phyloP scores from a whole-genome alignment of 2,797 vertebrate genomes.

The Somateria mollissima region DNA sequence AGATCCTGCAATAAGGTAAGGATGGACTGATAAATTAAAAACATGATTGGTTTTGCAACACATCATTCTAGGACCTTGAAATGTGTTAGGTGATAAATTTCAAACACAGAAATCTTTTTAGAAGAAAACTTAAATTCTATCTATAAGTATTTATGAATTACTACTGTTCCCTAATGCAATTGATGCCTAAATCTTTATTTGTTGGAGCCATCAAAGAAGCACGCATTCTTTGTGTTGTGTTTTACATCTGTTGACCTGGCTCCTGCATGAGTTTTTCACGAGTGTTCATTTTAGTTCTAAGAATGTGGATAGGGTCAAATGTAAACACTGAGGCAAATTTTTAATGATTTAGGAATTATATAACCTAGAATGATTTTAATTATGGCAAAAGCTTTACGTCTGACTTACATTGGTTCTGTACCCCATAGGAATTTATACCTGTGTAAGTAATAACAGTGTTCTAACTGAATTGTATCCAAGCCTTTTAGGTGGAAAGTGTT shows the following conservation, averaged over 20 bases:
- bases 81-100: constrained; percentile 1
- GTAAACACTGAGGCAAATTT: constrained; percentile 4
- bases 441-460: background rate
- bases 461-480: background rate
- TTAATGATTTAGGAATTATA: background rate
- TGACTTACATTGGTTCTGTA: background rate
- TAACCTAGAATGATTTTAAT: constrained; percentile 26
- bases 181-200: background rate
- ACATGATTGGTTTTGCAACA: background rate
- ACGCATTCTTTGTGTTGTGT: background rate
- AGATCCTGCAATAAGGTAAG: background rate
- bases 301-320: background rate
- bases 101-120: background rate
- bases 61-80: background rate
- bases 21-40: background rate
- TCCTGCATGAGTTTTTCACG: background rate
- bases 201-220: background rate
- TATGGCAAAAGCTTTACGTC: background rate
- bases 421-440: background rate
- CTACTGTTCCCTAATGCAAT: background rate
- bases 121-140: background rate
- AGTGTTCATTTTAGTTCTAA: constrained; percentile 17
- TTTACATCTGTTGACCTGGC: background rate
- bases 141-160: background rate
- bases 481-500: background rate